Base-by-base conservation (phyloP, 2,113 vertebrate genomes). In the Tringa solitaria region DNA sequence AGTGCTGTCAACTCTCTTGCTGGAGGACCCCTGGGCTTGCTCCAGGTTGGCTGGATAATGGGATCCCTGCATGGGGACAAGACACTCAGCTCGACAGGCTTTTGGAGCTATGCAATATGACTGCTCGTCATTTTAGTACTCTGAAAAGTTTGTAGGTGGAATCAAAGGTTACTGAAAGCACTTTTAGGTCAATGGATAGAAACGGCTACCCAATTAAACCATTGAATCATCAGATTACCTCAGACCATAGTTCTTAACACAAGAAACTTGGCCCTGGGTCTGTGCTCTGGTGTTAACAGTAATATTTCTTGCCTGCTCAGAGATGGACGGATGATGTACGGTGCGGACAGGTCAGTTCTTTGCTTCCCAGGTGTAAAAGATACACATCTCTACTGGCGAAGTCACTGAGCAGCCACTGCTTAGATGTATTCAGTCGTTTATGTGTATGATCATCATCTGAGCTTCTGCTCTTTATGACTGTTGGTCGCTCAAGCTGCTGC, bases 301-400 rank as follows among this genome's bases (percentile, higher is more conserved):
- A 21, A 18, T n/a, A 69, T 46, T 61, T 69, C n/a, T 61, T 3
- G 0, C 30, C 63, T 54, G 46, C 54, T 70, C 33, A 7, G 72
- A 63, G 46, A 10, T n/a, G 33, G 23, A 69, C n/a, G 24, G n/a
- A 14, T 17, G 28, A 26, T 0, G 1, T 14, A 14, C 0, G 8
- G 39, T 26, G 28, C 39, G 48, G 46, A 9, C 5, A 30, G n/a
- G 61, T 54, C 27, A n/a, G 33, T 14, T 57, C 48, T 75, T 69
- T 43, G 22, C 69, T 74, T 45, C 51, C 74, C 69, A 37, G 22
- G 27, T 43, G n/a, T 32, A 14, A 43, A 15, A 41, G 32, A 32
- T 26, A 8, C 6, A 8, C 10, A 23, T 23, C 24, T 50, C 35
- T 5, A 6, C 37, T 20, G 53, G 53, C 19, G 9, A 67, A 45